A percentile compares a stretch with the other conserved stretches of the same genome.
These are phyloP conservation scores for Bungarus multicinctus DNA, from an alignment of 2,113 vertebrate species.

Conservation along the genomic window DNA sequence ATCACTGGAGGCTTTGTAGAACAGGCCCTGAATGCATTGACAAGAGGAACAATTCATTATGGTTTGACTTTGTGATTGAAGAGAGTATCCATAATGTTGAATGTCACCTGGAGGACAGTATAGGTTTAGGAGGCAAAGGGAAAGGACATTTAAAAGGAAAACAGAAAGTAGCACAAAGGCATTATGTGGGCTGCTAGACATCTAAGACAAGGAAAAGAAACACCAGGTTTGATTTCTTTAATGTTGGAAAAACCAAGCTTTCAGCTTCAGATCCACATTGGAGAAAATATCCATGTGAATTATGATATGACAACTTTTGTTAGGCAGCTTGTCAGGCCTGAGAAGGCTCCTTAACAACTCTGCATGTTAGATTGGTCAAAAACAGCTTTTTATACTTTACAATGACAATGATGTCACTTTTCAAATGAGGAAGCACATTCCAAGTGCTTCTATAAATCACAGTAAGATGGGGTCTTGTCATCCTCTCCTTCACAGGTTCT, in stretches of 20 bases:
- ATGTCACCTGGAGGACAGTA: slow-evolving; percentile 36
- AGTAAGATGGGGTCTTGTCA: background rate
- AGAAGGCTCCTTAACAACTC: slow-evolving; percentile 38
- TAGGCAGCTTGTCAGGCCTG: slow-evolving; percentile 13
- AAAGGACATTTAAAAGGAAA: slow-evolving; percentile 44
- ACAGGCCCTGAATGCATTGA: slow-evolving; percentile 8
- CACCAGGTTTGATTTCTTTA: slow-evolving; percentile 39
- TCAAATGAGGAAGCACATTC: slow-evolving; percentile 9
- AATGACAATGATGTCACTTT: slow-evolving; percentile 34
- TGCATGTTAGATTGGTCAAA: slow-evolving; percentile 7
- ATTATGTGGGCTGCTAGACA: slow-evolving; percentile 32
- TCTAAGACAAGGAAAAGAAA: slow-evolving; percentile 32
- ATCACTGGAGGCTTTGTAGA: slow-evolving; percentile 44
- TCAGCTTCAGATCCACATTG: slow-evolving; percentile 38
- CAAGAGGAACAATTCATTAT: slow-evolving; percentile 41
- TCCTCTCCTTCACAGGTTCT: background rate
- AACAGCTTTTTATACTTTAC: slow-evolving; percentile 17
- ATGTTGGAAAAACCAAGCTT: slow-evolving; percentile 30
- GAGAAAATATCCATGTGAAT: slow-evolving; percentile 37
- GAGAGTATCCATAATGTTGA: slow-evolving; percentile 38
- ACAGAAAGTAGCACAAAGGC: slow-evolving; percentile 26
- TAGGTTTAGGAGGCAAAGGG: slow-evolving; percentile 35
- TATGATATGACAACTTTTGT: slow-evolving; percentile 19
- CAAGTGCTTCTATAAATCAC: slow-evolving; percentile 15
- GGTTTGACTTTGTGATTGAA: slow-evolving; percentile 49